Conservation (phyloP, 2,113 vertebrate species). For the Pseudopipra pipra region DNA sequence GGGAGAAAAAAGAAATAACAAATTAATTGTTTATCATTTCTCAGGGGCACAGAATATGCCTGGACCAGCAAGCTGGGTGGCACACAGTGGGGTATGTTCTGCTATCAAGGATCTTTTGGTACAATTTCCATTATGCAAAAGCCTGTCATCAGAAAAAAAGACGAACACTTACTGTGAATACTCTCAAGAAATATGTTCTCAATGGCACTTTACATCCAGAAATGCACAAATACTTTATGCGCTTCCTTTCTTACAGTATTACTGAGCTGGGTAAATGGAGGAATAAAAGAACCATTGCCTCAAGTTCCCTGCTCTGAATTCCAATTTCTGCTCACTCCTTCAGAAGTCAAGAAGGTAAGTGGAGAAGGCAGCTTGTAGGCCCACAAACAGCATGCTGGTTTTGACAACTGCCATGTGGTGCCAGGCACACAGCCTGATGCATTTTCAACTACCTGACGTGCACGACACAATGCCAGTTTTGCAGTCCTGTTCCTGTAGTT, state of each 20-base stretch:
- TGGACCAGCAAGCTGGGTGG: background rate
- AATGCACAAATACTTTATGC: background rate
- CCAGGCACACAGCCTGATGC: background rate
- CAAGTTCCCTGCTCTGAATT: background rate
- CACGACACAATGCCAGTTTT: background rate
- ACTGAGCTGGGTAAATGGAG: background rate
- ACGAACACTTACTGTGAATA: background rate
- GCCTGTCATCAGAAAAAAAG: background rate
- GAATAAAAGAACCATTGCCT: background rate
- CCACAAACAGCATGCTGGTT: background rate
- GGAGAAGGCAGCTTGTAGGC: background rate
- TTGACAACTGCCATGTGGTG: background rate
- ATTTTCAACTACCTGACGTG: background rate
- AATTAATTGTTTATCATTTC: background rate
- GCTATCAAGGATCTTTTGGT: background rate
- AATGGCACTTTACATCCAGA: background rate
- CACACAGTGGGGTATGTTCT: background rate
- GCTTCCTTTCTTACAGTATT: background rate
- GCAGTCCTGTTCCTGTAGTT: background rate
- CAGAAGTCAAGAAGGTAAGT: background rate
- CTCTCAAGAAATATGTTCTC: background rate
- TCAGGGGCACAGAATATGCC: background rate
- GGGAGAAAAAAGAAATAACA: background rate
- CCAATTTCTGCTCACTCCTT: background rate
- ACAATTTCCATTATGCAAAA: background rate